phyloP scores from a whole-genome alignment of 2,113 vertebrate species.

The Misgurnus mizolepis region DNA sequence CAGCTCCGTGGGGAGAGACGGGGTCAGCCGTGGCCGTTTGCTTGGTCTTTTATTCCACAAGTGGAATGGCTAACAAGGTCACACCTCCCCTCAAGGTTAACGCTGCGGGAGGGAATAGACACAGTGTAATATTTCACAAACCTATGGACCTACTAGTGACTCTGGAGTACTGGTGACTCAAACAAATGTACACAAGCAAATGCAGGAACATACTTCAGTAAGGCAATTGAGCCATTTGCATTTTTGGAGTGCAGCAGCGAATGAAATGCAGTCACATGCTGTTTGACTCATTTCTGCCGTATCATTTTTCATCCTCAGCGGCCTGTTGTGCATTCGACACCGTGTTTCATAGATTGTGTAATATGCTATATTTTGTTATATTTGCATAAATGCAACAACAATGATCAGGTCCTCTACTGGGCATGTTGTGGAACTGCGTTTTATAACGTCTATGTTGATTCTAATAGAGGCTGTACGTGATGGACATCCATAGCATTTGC shows the following conservation, averaged over 20 bases:
- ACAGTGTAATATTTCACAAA: conserved; percentile 49
- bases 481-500: no score
- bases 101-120: conserved; percentile 38
- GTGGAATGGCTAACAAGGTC: conserved; percentile 60
- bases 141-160: conserved; percentile 17
- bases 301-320: conserved; percentile 7
- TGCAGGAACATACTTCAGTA: conserved; percentile 10
- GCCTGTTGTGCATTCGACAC: neutral
- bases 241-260: conserved; percentile 25
- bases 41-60: conserved; percentile 58
- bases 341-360: neutral
- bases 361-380: neutral
- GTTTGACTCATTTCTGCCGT: neutral
- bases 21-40: conserved; percentile 57
- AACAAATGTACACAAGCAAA: conserved; percentile 19
- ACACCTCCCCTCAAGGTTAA: conserved; percentile 58
- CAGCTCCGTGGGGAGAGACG: conserved; percentile 49
- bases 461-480: no score
- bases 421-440: neutral
- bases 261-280: conserved; percentile 20
- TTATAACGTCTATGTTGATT: no score
- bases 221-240: conserved; percentile 33
- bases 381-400: neutral
- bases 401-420: conserved; percentile 15
- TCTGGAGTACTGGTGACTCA: conserved; percentile 5